Base-by-base conservation (phyloP, 2,888 invertebrate genomes). In the Spialia ferax region DNA sequence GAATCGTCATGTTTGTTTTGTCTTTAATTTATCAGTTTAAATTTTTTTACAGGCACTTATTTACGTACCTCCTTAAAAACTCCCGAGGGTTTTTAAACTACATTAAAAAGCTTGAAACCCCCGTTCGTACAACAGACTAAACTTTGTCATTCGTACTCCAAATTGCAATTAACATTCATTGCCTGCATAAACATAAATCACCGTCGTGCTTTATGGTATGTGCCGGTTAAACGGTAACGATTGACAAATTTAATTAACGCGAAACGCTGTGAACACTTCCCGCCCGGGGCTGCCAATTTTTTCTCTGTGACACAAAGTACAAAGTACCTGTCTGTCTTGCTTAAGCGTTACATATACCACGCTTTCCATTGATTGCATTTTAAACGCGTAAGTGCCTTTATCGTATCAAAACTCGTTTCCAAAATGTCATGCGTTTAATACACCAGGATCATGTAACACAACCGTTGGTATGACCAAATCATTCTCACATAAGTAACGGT, bases 311-410 rank as follows among this genome's bases (percentile, higher is more conserved):
- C 45, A 18, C 10, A 10, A 11, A 35, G 35, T 35, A n/a, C n/a
- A n/a, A 45, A 18, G 20, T 48, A 48, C 20, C 15, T 13, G 32
- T 20, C 48, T 32, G 13, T 61, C 29, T 50, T 48, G 18, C 29
- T 48, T 45, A 20, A 63, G 29, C 35, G 45, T 48, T 64, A 64
- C 56, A 50, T 57, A 57, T 64, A 57, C 57, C 64, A 50, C 45
- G 64, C 50, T 55, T 55, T 35, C 48, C 60, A 48, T 69, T 64
- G 59, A 68, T 66, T 61, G 60, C 70, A 52, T 61, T 61, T 60
- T 22, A 54, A 57, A 64, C 23, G 48, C 38, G 26, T n/a, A 42
- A 26, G 42, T 23, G 22, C 57, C 26, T 65, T 65, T 65, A 65
- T 65, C 65, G 50, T 48, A 48, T 48, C 11, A 18, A 45, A 60